Base-by-base conservation (phyloP, 2,888 invertebrate genomes). In the Sinohyriopsis cumingii region DNA sequence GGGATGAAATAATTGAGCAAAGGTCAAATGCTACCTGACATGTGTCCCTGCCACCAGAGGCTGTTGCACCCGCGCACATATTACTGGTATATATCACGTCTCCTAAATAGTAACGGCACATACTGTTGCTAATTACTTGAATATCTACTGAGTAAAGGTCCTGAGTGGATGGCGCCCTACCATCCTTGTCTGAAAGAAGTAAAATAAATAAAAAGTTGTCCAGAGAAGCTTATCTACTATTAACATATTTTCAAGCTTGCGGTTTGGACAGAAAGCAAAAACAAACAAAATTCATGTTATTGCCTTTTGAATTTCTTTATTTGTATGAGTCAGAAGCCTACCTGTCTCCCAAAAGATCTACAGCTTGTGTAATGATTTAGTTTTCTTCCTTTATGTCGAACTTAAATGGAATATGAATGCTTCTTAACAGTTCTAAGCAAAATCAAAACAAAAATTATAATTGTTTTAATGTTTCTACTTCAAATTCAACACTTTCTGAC, bases 31-130 rank as follows among this genome's bases (percentile, higher is more conserved):
- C 24, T 71, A 82, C 82, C 80, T 82, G 82, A 65, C 82, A 82
- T 22, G 82, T 80, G 59, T 82, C 82, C 62, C 76, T 75, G 5
- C 82, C 82, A n/a, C 82, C 82, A 15, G 70, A 60, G 18, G 67
- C 65, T 12, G 72, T 76, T 19, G 71, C 68, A 5, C 82, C 82
- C 6, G 82, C 82, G 57, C 82, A 82, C 60, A 82, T 66, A 57
- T 82, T 82, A 24, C 72, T 61, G n/a, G 69, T 55, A 61, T 76
- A 75, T 19, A 82, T 72, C 33, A 59, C 71, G 54, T 64, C 57
- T 19, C 77, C 78, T 0, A 80, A 68, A 59, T 77, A 78, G 62
- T 81, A 82, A 5, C 68, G 55, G 66, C 82, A 82, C 62, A 72
- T 61, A 33, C 62, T 72, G 68, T 79, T 80, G 15, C 71, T 65